phyloP scores from a whole-genome alignment of 2,797 vertebrate species.

The Varecia variegata region DNA sequence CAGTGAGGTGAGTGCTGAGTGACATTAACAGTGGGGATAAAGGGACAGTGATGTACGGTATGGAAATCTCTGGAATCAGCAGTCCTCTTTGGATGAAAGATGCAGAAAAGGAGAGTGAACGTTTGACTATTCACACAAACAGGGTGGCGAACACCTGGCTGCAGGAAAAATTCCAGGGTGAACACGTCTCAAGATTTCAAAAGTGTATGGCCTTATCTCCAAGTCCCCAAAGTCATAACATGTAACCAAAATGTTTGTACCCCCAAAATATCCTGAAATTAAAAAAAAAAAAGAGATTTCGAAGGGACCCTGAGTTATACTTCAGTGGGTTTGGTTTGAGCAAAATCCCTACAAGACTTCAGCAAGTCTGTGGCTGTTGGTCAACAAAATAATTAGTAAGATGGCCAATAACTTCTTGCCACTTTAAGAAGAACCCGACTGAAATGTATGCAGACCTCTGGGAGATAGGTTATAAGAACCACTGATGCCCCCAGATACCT shows the following conservation, averaged over 20 bases:
- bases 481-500: neutral
- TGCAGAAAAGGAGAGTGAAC: rapidly evolving
- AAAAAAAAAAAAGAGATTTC: neutral
- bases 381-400: neutral
- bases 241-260: too few relatives aligned
- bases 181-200: neutral
- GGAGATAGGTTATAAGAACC: neutral
- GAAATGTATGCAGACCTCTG: neutral
- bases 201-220: neutral
- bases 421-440: neutral
- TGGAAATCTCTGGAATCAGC: neutral
- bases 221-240: too few relatives aligned
- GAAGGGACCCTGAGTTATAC: neutral
- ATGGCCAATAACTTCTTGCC: neutral
- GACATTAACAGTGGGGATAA: neutral
- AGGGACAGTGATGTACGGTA: neutral
- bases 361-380: neutral
- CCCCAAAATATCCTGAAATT: too few relatives aligned
- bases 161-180: neutral
- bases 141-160: neutral
- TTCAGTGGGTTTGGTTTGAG: neutral
- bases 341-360: neutral
- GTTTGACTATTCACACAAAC: neutral
- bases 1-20: neutral
- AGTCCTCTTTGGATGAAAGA: neutral